Evolutionary conservation across 1,140 invertebrate species (phyloP).

Genomic region (Caenorhabditis latens): DNA sequence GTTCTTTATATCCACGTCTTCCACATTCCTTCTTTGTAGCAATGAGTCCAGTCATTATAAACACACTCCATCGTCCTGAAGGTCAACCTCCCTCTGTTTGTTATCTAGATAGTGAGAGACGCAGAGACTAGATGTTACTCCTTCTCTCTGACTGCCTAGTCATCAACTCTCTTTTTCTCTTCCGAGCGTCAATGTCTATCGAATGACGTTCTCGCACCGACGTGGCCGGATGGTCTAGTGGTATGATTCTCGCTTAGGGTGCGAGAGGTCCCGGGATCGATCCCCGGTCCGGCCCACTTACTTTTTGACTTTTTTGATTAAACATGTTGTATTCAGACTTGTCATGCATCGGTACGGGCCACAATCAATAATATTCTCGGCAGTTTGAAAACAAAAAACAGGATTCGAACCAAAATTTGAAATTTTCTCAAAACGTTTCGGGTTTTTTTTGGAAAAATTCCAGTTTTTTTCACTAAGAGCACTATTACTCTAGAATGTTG

Average conservation of each 20-base stretch:
- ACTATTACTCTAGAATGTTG: too few relatives aligned
- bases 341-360: too few relatives aligned
- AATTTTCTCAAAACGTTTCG: too few relatives aligned
- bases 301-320: background rate
- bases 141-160: background rate
- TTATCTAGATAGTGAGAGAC: background rate
- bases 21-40: background rate
- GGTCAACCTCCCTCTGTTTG: background rate
- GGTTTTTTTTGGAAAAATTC: too few relatives aligned
- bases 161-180: background rate
- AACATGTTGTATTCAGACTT: background rate
- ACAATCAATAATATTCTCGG: too few relatives aligned
- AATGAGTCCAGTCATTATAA: background rate
- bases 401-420: too few relatives aligned
- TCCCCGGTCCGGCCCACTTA: slow-evolving; percentile 57
- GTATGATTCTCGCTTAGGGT: slow-evolving; percentile 75
- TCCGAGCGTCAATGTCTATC: background rate
- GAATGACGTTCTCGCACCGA: background rate
- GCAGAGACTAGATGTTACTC: background rate
- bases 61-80: background rate
- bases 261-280: slow-evolving; percentile 72
- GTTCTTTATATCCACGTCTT: too few relatives aligned
- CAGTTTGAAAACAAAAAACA: too few relatives aligned
- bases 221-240: slow-evolving; percentile 71
- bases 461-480: too few relatives aligned